A percentile compares a stretch with the other conserved stretches of the same genome.
Conservation (phyloP, 2,797 vertebrate genomes). For the Bovichtus variegatus region DNA sequence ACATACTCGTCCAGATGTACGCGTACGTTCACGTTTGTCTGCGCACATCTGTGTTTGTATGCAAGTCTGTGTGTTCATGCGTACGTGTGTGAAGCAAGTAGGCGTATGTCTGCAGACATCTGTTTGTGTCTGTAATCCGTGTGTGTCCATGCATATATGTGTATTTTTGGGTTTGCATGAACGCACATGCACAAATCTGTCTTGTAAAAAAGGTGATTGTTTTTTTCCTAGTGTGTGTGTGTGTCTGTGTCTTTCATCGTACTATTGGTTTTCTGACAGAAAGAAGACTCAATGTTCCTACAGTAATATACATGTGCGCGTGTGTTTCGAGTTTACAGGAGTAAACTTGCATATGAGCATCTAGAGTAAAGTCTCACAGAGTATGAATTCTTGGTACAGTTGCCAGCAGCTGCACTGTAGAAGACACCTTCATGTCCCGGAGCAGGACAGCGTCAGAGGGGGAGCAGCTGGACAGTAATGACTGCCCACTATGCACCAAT, state of each 20-base stretch:
- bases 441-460: conserved; percentile 19
- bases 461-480: conserved; percentile 67
- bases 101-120: conserved; percentile 61
- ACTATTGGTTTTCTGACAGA: conserved; percentile 12
- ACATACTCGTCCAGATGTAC: conserved; percentile 51
- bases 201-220: conserved; percentile 41
- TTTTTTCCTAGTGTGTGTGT: background rate
- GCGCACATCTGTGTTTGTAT: conserved; percentile 55
- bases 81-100: conserved; percentile 54
- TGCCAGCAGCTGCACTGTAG: conserved; percentile 51
- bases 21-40: conserved; percentile 40
- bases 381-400: conserved; percentile 26
- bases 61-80: conserved; percentile 45
- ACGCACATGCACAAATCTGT: conserved; percentile 23
- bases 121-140: conserved; percentile 57
- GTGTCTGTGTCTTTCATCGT: background rate
- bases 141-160: conserved; percentile 52
- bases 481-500: conserved; percentile 57
- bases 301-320: background rate
- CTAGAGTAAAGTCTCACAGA: background rate
- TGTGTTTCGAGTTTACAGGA: conserved; percentile 19
- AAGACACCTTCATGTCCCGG: conserved; percentile 30
- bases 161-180: conserved; percentile 51
- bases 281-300: conserved; percentile 4
- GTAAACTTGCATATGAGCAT: background rate